Evolutionary conservation across 2,797 vertebrate genomes (phyloP).

Genomic region (Anniella stebbinsi): DNA sequence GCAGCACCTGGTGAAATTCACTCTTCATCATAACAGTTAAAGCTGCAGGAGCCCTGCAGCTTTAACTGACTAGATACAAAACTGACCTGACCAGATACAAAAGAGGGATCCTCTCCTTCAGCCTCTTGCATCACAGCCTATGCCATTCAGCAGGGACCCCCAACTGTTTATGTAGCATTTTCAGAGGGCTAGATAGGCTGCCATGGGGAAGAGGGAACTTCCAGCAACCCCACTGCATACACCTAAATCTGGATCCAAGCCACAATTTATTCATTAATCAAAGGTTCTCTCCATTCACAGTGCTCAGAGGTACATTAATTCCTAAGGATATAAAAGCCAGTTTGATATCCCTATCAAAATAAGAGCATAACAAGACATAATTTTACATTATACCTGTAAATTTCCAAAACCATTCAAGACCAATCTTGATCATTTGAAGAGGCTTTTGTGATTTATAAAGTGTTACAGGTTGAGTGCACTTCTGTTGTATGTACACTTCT

Average conservation of each 20-base stretch:
- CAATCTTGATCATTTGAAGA: constrained; percentile 88
- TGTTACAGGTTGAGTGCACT: constrained; percentile 91
- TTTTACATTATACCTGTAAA: constrained; percentile 86
- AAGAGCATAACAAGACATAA: not conserved
- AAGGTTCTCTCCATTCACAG: not conserved
- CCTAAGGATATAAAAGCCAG: constrained; percentile 23
- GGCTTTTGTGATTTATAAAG: constrained; percentile 91
- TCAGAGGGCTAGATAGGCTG: too few species aligned
- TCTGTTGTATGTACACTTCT: constrained; percentile 94
- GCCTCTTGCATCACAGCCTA: too few species aligned
- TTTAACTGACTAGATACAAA: too few species aligned
- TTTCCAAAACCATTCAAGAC: constrained; percentile 91
- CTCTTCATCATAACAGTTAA: too few species aligned
- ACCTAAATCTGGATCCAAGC: not conserved
- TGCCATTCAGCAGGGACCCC: too few species aligned
- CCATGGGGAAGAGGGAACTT: too few species aligned
- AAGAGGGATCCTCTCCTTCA: too few species aligned
- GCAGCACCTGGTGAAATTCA: too few species aligned
- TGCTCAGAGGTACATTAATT: not conserved
- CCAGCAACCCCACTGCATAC: too few species aligned
- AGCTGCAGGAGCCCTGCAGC: too few species aligned
- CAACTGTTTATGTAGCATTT: too few species aligned
- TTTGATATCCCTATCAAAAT: constrained; percentile 17
- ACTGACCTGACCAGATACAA: too few species aligned
- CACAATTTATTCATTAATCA: not conserved